These are phyloP conservation scores for Ochropleura leucogaster DNA, from an alignment of 2,888 invertebrate genomes.

Conservation along the genomic window DNA sequence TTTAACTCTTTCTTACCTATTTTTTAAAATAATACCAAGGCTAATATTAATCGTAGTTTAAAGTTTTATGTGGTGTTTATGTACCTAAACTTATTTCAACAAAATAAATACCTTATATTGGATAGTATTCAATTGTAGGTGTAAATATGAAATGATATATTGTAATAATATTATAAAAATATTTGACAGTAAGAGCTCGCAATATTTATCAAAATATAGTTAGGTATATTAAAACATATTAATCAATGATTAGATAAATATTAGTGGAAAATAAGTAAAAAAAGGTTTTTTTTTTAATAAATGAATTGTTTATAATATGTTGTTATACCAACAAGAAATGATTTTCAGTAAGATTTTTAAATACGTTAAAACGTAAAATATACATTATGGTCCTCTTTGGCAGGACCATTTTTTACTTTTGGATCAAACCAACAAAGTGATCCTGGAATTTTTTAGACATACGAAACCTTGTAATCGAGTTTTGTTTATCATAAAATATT, in stretches of 20 bases:
- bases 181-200: conserved; percentile 1
- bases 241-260: conserved; percentile 20
- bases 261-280: neutral
- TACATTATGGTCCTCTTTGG: neutral
- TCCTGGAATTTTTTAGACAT: neutral
- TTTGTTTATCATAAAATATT: neutral
- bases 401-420: neutral
- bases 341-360: neutral
- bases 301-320: neutral
- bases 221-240: conserved; percentile 19
- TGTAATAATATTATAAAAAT: neutral
- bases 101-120: neutral
- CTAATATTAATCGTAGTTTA: neutral
- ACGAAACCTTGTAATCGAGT: neutral
- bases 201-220: conserved; percentile 15
- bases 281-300: neutral
- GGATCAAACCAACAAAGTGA: neutral
- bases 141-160: neutral
- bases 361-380: neutral
- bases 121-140: neutral
- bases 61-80: neutral
- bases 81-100: neutral
- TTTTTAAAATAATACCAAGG: neutral
- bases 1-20: too few relatives aligned
- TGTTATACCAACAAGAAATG: neutral